Evolutionary conservation across 1,140 invertebrate genomes (phyloP).

Genomic region (Scylla paramamosain): DNA sequence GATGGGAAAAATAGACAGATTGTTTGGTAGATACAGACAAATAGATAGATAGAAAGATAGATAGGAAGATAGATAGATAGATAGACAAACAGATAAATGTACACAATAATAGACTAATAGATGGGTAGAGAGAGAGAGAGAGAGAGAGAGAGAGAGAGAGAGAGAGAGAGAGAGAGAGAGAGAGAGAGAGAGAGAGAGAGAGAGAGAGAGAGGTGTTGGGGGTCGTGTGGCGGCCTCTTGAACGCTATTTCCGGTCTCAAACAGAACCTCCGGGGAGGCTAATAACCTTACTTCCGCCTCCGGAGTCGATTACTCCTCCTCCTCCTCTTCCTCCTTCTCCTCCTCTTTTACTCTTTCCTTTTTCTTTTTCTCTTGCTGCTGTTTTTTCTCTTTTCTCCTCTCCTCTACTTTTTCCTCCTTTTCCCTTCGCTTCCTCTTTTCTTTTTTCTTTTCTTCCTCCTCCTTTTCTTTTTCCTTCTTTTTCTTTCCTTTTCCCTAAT

Average conservation of each 20-base stretch:
- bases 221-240: constrained; percentile 32
- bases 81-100: background rate
- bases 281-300: constrained; percentile 54
- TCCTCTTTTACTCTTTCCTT: background rate
- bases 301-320: constrained; percentile 44
- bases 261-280: constrained; percentile 33
- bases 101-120: background rate
- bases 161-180: background rate
- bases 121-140: background rate
- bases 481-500: background rate
- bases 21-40: background rate
- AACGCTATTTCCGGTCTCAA: constrained; percentile 56
- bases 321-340: background rate
- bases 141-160: background rate
- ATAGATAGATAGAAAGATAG: background rate
- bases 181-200: background rate
- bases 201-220: background rate
- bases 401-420: background rate
- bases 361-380: background rate
- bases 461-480: too few relatives aligned
- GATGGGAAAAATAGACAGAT: background rate
- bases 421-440: background rate
- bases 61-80: background rate
- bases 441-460: too few relatives aligned
- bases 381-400: background rate